Evolutionary conservation across 1,140 invertebrate genomes (phyloP).

Genomic region (Drosophila kohkoa): DNA sequence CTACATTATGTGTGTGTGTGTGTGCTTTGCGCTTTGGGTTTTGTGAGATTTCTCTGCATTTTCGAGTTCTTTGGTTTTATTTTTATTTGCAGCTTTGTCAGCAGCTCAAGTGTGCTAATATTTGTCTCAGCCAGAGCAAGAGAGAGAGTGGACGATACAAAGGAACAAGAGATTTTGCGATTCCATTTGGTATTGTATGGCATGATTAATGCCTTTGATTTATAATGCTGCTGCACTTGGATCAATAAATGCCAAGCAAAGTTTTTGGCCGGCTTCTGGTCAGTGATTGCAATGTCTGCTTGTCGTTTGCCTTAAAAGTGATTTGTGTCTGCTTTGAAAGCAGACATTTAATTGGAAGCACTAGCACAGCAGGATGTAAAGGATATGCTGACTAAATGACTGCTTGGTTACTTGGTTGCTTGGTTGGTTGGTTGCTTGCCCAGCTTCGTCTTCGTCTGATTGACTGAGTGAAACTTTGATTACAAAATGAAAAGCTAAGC

Average conservation of each 20-base stretch:
- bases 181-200: constrained; percentile 33
- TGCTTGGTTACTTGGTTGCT: constrained; percentile 11
- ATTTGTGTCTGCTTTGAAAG: constrained; percentile 51
- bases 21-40: constrained; percentile 42
- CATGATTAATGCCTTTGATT: constrained; percentile 60
- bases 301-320: constrained; percentile 34
- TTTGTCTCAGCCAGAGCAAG: constrained; percentile 34
- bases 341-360: constrained; percentile 67
- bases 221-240: constrained; percentile 32
- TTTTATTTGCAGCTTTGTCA: constrained; percentile 34
- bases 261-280: constrained; percentile 23
- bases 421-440: not conserved
- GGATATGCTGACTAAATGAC: constrained; percentile 8
- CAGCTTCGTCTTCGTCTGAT: constrained; percentile 13
- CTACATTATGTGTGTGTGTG: not conserved
- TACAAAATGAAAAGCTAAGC: constrained; percentile 45
- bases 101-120: constrained; percentile 53
- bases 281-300: constrained; percentile 26
- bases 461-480: constrained; percentile 49
- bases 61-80: not conserved
- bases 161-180: constrained; percentile 31
- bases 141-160: constrained; percentile 3
- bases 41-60: constrained; percentile 2
- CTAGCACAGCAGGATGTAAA: constrained; percentile 10
- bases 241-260: constrained; percentile 54